Base-by-base conservation (phyloP, 2,888 invertebrate species). In the Sylvicola fuscatus region DNA sequence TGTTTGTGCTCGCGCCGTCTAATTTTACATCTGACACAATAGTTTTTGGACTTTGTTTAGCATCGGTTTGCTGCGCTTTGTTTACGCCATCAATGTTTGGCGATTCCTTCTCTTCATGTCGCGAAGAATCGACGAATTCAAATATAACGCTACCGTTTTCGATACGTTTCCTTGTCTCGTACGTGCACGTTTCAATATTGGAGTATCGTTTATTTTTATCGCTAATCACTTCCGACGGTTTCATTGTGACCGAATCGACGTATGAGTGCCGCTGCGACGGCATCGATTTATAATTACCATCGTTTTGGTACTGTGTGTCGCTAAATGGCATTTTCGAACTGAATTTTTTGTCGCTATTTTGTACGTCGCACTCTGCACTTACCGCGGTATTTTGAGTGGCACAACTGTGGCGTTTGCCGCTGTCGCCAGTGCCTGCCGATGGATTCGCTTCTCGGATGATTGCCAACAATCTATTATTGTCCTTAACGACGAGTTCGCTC, bases 401-500 rank as follows among this genome's bases (percentile, higher is more conserved):
- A 36, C 11, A 31, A 27, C 26, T 6, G 31, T 21, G 26, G 26
- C 14, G 26, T 26, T n/a, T 21, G 29, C 13, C 14, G 21, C 10
- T 27, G 35, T 37, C 39, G 36, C 37, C 39, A 37, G 39, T 39
- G 8, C 27, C 32, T 32, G 32, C 27, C n/a, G 37, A 35, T 38
- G 61, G 51, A 35, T 52, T 49, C 39, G 65, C 60, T 49, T 70
- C 67, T 47, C 67, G 64, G 53, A 73, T 68, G 45, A 73, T 63
- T 46, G 70, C 69, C 52, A 73, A 55, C 42, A 72, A 59, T 44
- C 72, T 65, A 55, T 65, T 67, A 45, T 49, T 48, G 64, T 64
- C 51, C 64, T 63, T n/a, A 60, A 58, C 42, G 42, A 44, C 40
- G 44, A 47, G 41, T 43, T 44, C 43, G 41, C 47, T 36, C 35